phyloP scores from a whole-genome alignment of 2,113 vertebrate species.

The Ginglymostoma cirratum region DNA sequence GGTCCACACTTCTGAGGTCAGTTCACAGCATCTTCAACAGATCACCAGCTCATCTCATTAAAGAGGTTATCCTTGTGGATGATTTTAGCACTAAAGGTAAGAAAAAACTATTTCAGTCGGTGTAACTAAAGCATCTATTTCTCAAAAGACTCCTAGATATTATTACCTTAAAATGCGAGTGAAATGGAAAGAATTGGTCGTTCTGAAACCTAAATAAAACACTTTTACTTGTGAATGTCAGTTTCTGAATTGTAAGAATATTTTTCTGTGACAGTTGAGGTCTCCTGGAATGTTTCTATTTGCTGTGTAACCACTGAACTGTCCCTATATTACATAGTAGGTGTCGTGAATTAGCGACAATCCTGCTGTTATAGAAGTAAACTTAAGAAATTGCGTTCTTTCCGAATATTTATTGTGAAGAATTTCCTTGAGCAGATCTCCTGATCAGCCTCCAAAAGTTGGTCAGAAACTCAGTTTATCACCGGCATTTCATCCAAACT shows the following conservation, averaged over 20 bases:
- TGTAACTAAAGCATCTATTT: neutral
- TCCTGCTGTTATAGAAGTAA: neutral
- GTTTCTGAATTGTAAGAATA: neutral
- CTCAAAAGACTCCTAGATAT: neutral
- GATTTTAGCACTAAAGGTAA: slow-evolving; percentile 88
- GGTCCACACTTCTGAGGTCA: slow-evolving; percentile 89
- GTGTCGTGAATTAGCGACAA: neutral
- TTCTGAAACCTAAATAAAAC: neutral
- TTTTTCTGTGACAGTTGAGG: neutral
- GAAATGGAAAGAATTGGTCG: neutral
- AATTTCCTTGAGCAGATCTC: neutral
- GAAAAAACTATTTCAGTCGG: neutral
- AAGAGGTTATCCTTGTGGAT: slow-evolving; percentile 87
- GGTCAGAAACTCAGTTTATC: neutral
- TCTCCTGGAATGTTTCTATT: neutral
- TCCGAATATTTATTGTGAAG: neutral
- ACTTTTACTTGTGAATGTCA: neutral
- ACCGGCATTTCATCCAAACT: neutral
- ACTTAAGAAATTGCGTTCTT: neutral
- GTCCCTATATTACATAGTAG: neutral
- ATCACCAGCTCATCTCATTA: slow-evolving; percentile 73
- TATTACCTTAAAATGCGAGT: neutral
- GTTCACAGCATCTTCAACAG: slow-evolving; percentile 88
- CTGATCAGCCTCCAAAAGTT: neutral
- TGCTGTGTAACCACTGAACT: neutral